These are phyloP conservation scores for Julus scanicus DNA, from an alignment of 2,888 invertebrate species.

Conservation along the genomic window DNA sequence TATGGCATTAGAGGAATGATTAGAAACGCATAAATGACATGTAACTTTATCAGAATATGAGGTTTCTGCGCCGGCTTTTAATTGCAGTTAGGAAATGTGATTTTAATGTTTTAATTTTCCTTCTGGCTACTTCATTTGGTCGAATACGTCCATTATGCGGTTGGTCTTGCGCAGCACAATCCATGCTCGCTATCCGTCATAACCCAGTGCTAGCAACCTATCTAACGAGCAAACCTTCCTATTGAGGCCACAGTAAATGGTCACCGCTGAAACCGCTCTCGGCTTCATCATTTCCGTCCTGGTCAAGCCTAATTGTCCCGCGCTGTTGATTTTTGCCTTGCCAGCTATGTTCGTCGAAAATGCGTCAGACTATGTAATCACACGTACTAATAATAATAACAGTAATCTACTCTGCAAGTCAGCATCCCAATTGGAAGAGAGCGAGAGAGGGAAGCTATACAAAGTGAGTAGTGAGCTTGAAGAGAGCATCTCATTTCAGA, in stretches of 20 bases:
- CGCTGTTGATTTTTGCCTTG: neutral
- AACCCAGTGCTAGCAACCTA: neutral
- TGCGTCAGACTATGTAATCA: neutral
- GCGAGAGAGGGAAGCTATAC: no score
- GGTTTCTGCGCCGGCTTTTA: neutral
- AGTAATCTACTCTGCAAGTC: slow-evolving; percentile 29
- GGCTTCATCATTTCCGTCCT: slow-evolving; percentile 44
- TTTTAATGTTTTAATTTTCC: slow-evolving; percentile 47
- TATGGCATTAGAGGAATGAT: neutral
- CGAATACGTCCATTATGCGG: slow-evolving; percentile 21
- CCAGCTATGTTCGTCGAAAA: neutral
- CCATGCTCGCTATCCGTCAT: neutral
- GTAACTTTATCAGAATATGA: neutral
- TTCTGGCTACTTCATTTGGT: neutral
- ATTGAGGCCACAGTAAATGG: slow-evolving; percentile 31
- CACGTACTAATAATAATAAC: slow-evolving; percentile 30
- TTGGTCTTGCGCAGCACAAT: neutral
- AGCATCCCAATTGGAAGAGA: neutral
- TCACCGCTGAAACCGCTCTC: slow-evolving; percentile 43
- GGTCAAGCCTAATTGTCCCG: slow-evolving; percentile 42
- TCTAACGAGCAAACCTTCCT: slow-evolving; percentile 32
- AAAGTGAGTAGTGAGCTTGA: neutral
- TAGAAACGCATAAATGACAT: neutral
- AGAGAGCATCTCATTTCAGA: slow-evolving; percentile 12
- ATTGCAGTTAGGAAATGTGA: slow-evolving; percentile 36